Conservation (phyloP, 2,888 invertebrate genomes). For the Aspidiotus destructor region DNA sequence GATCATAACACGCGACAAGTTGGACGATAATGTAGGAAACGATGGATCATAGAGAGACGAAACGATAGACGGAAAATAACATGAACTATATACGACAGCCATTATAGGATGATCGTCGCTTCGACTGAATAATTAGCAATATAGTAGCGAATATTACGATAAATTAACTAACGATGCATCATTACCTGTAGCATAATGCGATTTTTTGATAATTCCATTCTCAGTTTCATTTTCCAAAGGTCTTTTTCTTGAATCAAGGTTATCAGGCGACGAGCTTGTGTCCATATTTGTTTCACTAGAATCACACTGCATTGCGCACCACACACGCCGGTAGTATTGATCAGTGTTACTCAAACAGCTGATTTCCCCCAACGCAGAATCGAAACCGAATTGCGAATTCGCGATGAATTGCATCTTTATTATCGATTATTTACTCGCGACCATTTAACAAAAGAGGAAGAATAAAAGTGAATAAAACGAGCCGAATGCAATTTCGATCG, state of each 20-base stretch:
- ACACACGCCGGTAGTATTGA: constrained; percentile 37
- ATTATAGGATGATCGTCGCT: not conserved
- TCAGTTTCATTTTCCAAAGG: constrained; percentile 78
- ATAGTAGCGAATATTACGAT: not conserved
- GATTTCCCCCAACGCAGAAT: constrained; percentile 31
- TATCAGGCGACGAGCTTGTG: constrained; percentile 87
- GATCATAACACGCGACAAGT: no score
- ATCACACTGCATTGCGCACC: constrained; percentile 37
- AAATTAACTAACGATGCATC: not conserved
- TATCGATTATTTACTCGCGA: constrained; percentile 8
- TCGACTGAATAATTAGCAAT: not conserved
- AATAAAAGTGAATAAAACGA: no score
- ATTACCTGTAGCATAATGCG: constrained; percentile 52
- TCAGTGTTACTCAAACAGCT: constrained; percentile 34
- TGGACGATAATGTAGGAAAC: no score
- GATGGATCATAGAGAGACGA: not conserved
- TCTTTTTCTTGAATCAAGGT: constrained; percentile 75
- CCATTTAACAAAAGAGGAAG: not conserved
- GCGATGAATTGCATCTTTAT: constrained; percentile 31
- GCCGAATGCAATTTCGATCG: no score
- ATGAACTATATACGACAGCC: not conserved
- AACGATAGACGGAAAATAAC: not conserved
- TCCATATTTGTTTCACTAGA: constrained; percentile 57
- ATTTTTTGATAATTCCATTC: constrained; percentile 79
- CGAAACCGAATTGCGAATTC: constrained; percentile 30